Evolutionary conservation across 1,140 invertebrate species (phyloP), one percentile per base, ranked within the genome.

Genomic region (Delia radicum): DNA sequence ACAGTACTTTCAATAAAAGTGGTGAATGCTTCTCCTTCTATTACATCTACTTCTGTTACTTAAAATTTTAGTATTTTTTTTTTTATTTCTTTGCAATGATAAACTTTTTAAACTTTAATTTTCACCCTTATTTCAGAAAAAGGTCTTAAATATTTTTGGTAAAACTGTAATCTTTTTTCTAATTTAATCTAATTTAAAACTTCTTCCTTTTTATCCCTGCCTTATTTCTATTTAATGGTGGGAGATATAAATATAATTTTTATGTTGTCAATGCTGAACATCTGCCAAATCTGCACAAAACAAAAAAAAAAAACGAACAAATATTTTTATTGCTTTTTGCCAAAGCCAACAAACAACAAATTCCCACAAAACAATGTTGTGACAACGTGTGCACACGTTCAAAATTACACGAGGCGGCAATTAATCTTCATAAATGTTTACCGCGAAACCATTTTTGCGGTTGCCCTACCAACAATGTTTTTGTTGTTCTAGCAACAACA

Each of bases 381-480:
- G 21, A 33, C 73, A 74, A 74, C 73, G 73, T 74, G 73, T 74
- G 61, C 55, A 74, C 73, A 42, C 31, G 33, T 74, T 62, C 26
- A 37, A 37, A 33, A 74, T 63, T 74, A 31, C 73, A 74, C 55
- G 61, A 63, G 73, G 62, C 74, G 74, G 42, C 63, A 65, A 75
- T 75, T 75, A 67, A 75, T 75, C 74, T 75, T 62, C 74, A 75
- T 75, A 75, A 75, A 75, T 69, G 74, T 69, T 75, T 31, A 75
- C 74, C 74, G 74, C 74, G 74, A 75, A 75, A 75, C 67, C 74
- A 75, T 75, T 75, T 75, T 61, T 75, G 74, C 74, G 74, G 74
- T 75, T 65, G 21, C n/a, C 24, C 24, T 21, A 10, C 74, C 37
- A 24, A 33, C 13, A 13, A 15, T 42, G n/a, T 26, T 46, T 18